Evolutionary conservation across 1,140 invertebrate genomes (phyloP).

Genomic region (Ceratina calcarata): DNA sequence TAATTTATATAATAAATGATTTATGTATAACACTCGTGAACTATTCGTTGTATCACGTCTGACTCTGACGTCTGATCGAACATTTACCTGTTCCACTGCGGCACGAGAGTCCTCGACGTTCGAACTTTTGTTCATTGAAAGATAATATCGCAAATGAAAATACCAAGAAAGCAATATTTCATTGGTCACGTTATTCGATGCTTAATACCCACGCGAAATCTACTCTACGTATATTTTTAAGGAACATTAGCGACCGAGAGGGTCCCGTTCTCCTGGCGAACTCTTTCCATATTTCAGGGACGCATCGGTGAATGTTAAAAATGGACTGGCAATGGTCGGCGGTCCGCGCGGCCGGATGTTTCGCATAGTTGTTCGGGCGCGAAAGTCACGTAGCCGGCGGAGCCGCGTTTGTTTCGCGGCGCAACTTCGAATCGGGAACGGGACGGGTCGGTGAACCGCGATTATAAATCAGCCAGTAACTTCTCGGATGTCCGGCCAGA

Average conservation of each 20-base stretch:
- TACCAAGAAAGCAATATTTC: not conserved
- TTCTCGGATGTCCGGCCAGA: slow-evolving; percentile 34
- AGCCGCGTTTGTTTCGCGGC: slow-evolving; percentile 23
- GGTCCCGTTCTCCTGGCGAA: not conserved
- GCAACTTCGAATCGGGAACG: slow-evolving; percentile 31
- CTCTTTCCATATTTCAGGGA: slow-evolving; percentile 2
- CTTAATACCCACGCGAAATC: not conserved
- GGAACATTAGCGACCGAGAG: too few relatives aligned
- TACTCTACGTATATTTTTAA: too few relatives aligned
- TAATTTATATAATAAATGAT: too few relatives aligned
- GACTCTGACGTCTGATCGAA: not conserved
- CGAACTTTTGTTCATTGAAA: too few relatives aligned
- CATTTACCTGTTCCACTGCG: slow-evolving; percentile 7
- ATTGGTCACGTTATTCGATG: too few relatives aligned
- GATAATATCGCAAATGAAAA: not conserved
- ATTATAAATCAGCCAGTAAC: slow-evolving; percentile 54
- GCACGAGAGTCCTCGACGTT: too few relatives aligned
- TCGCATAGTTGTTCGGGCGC: slow-evolving; percentile 14
- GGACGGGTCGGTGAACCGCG: slow-evolving; percentile 23
- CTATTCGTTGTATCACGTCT: not conserved
- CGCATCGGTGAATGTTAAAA: slow-evolving; percentile 20
- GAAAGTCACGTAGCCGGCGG: slow-evolving; percentile 50
- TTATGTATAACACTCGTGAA: not conserved
- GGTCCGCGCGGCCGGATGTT: slow-evolving; percentile 4
- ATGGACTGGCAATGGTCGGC: not conserved